Evolutionary conservation across 1,140 invertebrate genomes (phyloP).

Genomic region (Drosophila pandora): DNA sequence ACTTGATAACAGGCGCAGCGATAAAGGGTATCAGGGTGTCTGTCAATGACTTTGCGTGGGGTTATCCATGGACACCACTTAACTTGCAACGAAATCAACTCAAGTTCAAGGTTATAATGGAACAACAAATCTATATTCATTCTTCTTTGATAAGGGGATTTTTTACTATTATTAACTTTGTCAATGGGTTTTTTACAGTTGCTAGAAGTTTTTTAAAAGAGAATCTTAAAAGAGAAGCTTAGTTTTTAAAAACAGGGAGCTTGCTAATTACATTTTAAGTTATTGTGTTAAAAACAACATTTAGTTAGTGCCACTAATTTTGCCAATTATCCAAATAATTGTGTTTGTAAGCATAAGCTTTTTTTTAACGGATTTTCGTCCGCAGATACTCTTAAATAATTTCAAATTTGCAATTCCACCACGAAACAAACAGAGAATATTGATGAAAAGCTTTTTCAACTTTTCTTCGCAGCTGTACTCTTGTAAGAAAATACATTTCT

Average conservation of each 20-base stretch:
- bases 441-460: slow-evolving; percentile 13
- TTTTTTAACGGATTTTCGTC: slow-evolving; percentile 30
- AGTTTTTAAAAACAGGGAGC: too few relatives aligned
- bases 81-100: slow-evolving; percentile 25
- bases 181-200: neutral
- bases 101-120: slow-evolving; percentile 44
- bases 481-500: neutral
- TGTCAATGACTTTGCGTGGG: slow-evolving; percentile 7
- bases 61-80: slow-evolving; percentile 16
- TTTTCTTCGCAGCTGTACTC: neutral
- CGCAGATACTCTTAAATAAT: slow-evolving; percentile 1
- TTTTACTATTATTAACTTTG: slow-evolving; percentile 1
- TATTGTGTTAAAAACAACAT: neutral
- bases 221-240: too few relatives aligned
- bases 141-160: slow-evolving; percentile 2
- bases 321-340: neutral
- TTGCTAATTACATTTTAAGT: neutral
- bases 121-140: neutral
- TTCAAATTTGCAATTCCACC: slow-evolving; percentile 38
- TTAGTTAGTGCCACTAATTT: neutral
- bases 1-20: slow-evolving; percentile 30
- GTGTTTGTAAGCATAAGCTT: neutral
- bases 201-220: too few relatives aligned
- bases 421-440: slow-evolving; percentile 3
- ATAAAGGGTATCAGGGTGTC: slow-evolving; percentile 26